Base-by-base conservation (phyloP, 2,888 invertebrate species). In the Fabriciana adippe region DNA sequence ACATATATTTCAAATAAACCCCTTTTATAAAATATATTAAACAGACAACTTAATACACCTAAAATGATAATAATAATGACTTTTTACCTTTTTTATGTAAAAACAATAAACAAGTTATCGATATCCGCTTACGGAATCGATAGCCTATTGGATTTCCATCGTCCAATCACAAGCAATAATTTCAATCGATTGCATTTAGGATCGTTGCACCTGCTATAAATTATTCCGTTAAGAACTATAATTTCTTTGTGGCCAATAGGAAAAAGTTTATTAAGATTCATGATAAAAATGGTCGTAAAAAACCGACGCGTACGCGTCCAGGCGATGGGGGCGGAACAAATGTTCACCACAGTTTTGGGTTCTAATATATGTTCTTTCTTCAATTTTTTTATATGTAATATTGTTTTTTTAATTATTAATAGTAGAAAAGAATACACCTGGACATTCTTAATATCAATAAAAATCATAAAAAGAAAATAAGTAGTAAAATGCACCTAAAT, bases 221-320 rank as follows among this genome's bases (percentile, higher is more conserved):
- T 92, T 83, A 90, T 88, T 86, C 78, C 74, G 75, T 78, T 76
- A 76, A 81, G 86, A 86, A 67, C 64, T 85, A 82, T 87, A 88
- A 89, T 90, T 90, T 87, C 80, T 85, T 85, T 79, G 78, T 80
- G 82, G 84, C 91, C 91, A 90, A 92, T 91, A 88, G 89, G 87
- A 90, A 92, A 92, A 91, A 90, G 89, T 88, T 86, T 89, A 89
- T 86, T 87, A 86, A 81, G 74, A 79, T 71, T 75, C 73, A 77
- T 75, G 75, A 72, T 79, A 82, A 87, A 88, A 88, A 88, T 71
- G 74, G 71, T 68, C 72, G 70, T 62, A 71, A 81, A 85, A 88
- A 86, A 86, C 82, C 78, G 69, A 66, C 71, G 76, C 75, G 73
- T 77, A 78, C 85, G 83, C 79, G 77, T 67, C 79, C 82, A 75